Conservation (phyloP, 2,797 vertebrate genomes). For the Molossus molossus region DNA sequence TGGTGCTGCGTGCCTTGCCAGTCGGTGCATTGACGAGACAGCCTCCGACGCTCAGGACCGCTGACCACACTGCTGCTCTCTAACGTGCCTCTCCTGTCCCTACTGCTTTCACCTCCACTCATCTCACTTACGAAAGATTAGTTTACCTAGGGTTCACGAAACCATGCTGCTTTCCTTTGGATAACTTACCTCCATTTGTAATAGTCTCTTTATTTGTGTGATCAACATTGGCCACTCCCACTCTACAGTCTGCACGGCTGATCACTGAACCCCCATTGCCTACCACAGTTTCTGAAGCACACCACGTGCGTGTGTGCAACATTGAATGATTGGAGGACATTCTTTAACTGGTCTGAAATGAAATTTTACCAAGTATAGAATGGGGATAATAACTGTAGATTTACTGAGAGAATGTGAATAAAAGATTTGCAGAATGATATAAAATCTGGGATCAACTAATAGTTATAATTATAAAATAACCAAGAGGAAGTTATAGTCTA, state of each 20-base stretch:
- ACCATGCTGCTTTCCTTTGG: not conserved
- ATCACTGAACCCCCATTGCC: not conserved
- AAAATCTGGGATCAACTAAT: not conserved
- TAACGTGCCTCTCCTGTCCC: not conserved
- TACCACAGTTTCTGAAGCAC: not conserved
- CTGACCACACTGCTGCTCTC: not conserved
- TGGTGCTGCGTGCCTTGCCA: not conserved
- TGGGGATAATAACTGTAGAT: not conserved
- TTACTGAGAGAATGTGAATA: not conserved
- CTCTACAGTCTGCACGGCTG: not conserved
- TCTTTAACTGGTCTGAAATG: slow-evolving; percentile 10
- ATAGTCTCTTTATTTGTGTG: not conserved
- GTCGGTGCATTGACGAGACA: not conserved
- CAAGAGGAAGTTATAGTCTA: not conserved
- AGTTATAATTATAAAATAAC: not conserved
- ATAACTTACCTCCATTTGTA: not conserved
- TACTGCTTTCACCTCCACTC: not conserved
- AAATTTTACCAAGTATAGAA: not conserved
- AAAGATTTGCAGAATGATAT: not conserved
- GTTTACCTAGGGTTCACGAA: not conserved
- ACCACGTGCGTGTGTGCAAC: not conserved
- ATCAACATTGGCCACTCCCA: not conserved
- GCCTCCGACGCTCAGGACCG: not conserved
- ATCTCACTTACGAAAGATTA: not conserved
- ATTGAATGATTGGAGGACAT: not conserved